Evolutionary conservation across 2,888 invertebrate genomes (phyloP).

Genomic region (Morpho achilles): DNA sequence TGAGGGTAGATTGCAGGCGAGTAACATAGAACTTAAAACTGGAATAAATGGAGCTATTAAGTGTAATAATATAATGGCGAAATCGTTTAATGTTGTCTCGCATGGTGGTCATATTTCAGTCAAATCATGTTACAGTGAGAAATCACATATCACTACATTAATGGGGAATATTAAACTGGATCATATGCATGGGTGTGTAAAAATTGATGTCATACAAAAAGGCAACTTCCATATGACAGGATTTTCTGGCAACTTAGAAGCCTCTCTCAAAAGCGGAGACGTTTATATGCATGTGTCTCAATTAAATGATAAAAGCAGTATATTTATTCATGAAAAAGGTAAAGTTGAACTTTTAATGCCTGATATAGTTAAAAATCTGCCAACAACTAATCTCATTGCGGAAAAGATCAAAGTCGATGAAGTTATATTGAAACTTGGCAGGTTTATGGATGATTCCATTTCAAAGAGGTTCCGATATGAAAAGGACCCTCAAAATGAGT

Average conservation of each 20-base stretch:
- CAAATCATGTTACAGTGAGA: conserved; percentile 63
- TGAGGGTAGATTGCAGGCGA: conserved; percentile 60
- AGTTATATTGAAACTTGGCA: conserved; percentile 64
- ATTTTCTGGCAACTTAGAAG: conserved; percentile 65
- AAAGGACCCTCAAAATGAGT: conserved; percentile 61
- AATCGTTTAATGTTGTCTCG: conserved; percentile 53
- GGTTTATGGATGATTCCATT: conserved; percentile 70
- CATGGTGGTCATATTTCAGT: conserved; percentile 64
- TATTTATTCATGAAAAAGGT: conserved; percentile 74
- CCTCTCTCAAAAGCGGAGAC: conserved; percentile 69
- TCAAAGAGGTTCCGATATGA: conserved; percentile 70
- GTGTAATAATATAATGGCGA: conserved; percentile 70
- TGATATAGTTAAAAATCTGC: conserved; percentile 62
- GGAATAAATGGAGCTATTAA: conserved; percentile 55
- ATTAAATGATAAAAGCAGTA: conserved; percentile 66
- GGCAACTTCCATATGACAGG: conserved; percentile 68
- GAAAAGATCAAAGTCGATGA: conserved; percentile 69
- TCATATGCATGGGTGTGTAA: conserved; percentile 59
- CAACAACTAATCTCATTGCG: conserved; percentile 70
- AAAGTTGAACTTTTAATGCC: conserved; percentile 67
- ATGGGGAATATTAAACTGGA: conserved; percentile 65
- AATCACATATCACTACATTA: conserved; percentile 67
- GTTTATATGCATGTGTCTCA: conserved; percentile 68
- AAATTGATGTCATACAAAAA: conserved; percentile 69
- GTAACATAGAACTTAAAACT: conserved; percentile 63